Percentiles rank a stretch among this genome's conserved stretches.
Conservation (phyloP, 2,797 vertebrate species). For the Onychomys leucogaster region DNA sequence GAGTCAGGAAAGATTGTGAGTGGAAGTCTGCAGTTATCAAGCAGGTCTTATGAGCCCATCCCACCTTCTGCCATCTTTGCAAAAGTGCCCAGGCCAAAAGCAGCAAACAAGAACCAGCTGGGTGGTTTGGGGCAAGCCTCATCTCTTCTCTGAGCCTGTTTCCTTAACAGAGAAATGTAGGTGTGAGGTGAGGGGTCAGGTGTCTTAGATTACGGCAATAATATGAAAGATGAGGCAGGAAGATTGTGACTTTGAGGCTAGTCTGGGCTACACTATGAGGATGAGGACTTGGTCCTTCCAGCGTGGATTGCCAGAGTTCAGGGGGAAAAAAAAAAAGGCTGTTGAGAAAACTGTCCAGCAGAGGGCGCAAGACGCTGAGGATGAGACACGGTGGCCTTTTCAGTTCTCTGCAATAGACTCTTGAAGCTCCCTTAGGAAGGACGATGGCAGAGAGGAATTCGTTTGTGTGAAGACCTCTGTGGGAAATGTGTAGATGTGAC, state of each 20-base stretch:
- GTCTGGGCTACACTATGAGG: not conserved
- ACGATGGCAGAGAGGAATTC: fast-evolving
- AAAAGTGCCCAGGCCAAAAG: not conserved
- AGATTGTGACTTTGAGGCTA: not conserved
- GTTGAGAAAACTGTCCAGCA: constrained; percentile 66
- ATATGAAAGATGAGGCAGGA: not conserved
- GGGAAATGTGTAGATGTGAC: not conserved
- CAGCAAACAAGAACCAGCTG: not conserved
- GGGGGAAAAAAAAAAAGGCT: not conserved
- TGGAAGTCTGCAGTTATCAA: not conserved
- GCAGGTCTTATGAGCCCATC: not conserved
- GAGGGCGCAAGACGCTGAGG: constrained; percentile 66
- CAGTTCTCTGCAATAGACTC: not conserved
- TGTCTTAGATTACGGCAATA: not conserved
- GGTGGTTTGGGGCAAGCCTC: no score
- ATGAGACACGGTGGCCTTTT: not conserved
- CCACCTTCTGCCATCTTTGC: not conserved
- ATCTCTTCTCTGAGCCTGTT: not conserved
- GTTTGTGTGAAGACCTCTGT: not conserved
- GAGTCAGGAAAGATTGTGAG: not conserved
- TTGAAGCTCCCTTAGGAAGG: not conserved
- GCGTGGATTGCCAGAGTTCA: constrained; percentile 25
- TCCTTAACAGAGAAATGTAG: constrained; percentile 10
- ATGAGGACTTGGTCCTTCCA: not conserved
- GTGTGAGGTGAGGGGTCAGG: not conserved